Conservation (phyloP, 2,113 vertebrate species). For the Laterallus jamaicensis region DNA sequence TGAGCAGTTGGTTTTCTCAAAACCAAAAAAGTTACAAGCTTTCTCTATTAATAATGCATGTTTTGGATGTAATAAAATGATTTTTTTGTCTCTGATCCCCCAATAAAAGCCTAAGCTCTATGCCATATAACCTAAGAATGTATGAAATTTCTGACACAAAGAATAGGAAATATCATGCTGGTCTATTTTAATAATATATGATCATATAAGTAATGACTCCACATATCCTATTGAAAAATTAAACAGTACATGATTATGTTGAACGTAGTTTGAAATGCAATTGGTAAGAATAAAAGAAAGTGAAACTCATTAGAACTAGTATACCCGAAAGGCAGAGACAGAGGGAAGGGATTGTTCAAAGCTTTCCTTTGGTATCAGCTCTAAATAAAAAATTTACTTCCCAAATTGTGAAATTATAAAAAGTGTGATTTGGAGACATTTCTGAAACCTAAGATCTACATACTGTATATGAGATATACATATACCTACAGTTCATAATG, state of each 20-base stretch:
- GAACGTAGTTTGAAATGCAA: background rate
- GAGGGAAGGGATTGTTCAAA: rapidly evolving
- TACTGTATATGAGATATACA: background rate
- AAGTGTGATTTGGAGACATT: background rate
- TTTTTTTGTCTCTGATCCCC: background rate
- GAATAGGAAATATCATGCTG: background rate
- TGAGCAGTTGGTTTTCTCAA: background rate
- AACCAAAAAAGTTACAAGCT: background rate
- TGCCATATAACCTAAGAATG: background rate
- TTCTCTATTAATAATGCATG: background rate
- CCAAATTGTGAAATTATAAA: background rate
- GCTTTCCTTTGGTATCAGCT: background rate
- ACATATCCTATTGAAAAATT: background rate
- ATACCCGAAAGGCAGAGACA: background rate
- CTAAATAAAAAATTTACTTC: background rate
- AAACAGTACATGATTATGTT: background rate
- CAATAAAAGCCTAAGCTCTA: background rate
- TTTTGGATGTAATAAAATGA: background rate
- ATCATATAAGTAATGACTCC: background rate
- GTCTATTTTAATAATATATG: background rate
- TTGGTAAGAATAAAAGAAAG: background rate
- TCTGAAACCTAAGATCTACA: background rate
- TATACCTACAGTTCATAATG: background rate
- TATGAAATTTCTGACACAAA: background rate
- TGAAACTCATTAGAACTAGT: background rate